phyloP scores from a whole-genome alignment of 1,140 invertebrate genomes.

The Heterodera schachtii region DNA sequence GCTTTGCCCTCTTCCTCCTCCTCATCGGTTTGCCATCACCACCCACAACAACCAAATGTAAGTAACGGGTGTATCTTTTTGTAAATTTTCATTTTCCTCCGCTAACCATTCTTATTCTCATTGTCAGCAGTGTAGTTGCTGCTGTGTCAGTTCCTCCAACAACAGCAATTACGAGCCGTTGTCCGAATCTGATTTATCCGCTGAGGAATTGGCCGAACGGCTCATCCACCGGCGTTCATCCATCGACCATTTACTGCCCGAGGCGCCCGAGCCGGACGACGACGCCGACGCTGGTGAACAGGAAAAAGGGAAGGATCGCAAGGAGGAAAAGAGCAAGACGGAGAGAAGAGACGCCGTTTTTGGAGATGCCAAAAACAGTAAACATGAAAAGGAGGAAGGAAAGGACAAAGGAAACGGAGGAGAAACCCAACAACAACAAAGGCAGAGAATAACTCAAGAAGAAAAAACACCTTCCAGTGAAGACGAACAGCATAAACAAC shows the following conservation, averaged over 20 bases:
- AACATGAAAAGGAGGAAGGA: too few relatives aligned
- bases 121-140: not conserved
- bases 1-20: not conserved
- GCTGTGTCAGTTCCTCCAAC: constrained; percentile 1
- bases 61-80: not conserved
- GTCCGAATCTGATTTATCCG: not conserved
- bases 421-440: too few relatives aligned
- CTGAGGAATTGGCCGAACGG: constrained; percentile 3
- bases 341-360: too few relatives aligned
- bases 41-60: not conserved
- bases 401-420: too few relatives aligned
- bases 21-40: not conserved
- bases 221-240: constrained; percentile 9
- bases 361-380: too few relatives aligned
- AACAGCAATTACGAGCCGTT: constrained; percentile 8
- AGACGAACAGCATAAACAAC: not conserved
- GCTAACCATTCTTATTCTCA: too few relatives aligned
- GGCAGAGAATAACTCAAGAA: too few relatives aligned
- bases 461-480: not conserved
- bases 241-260: constrained; percentile 11
- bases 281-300: not conserved
- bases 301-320: too few relatives aligned
- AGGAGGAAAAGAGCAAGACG: too few relatives aligned
- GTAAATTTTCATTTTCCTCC: not conserved
- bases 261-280: not conserved